Base-by-base conservation (phyloP, 2,113 vertebrate genomes). In the Lophura nycthemera region DNA sequence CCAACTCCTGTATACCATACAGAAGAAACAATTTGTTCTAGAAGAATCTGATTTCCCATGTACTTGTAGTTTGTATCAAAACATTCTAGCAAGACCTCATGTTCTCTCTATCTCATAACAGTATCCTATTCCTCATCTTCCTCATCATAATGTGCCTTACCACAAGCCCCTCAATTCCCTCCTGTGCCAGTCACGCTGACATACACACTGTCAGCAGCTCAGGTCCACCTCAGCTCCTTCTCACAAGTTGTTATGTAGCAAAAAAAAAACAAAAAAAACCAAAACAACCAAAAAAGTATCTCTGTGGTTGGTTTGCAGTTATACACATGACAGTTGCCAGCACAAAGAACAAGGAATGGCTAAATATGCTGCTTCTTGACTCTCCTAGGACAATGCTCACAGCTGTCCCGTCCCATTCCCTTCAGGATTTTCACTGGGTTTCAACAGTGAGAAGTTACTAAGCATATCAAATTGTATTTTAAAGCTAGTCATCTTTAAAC, bases 181-280 rank as follows among this genome's bases (percentile, higher is more conserved):
- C 36, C 47, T 38, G 17, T 2, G 14, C 20, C 64, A 40, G 12
- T 29, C 64, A 80, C 13, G 16, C 9, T 59, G 29, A 78, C 54
- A 14, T 10, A 71, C 22, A 50, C 2, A 3, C 4, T 8, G n/a
- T 24, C 27, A 72, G 29, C 8, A 61, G 17, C n/a, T n/a, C 25
- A 65, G 2, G 29, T 24, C 21, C 24, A 73, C 11, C 24, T 34
- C 67, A 36, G 8, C 11, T n/a, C 5, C 47, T 84, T 13, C 42
- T 81, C 42, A 18, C 0, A 0, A 3, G 13, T 25, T n/a, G 17
- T 22, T 9, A 86, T 6, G 15, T 8, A 71, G 29, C 2, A 12
- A 72, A 4, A 10, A 36, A 15, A 25, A 47, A 36, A 36, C 6
- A 36, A 36, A 36, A 36, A 36, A 27, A 14, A 27, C 43, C 22